phyloP scores from a whole-genome alignment of 2,113 vertebrate genomes.

The Astatoreochromis straeleni region DNA sequence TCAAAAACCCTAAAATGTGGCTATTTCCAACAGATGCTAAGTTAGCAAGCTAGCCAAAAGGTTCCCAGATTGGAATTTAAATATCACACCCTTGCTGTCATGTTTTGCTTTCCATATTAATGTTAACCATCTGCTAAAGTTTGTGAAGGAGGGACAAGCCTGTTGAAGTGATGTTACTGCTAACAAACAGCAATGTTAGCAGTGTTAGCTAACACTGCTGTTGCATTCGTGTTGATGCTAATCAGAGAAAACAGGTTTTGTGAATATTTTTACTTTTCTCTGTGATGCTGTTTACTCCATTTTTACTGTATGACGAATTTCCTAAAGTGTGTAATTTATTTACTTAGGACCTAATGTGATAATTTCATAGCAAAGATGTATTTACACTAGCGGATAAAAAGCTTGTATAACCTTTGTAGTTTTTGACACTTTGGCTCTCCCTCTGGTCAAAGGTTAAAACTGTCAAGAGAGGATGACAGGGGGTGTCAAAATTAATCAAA shows the following conservation, averaged over 20 bases:
- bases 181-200: not conserved
- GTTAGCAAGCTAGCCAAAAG: not conserved
- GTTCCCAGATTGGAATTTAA: not conserved
- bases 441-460: not conserved
- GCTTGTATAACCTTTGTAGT: not conserved
- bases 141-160: not conserved
- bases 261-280: not conserved
- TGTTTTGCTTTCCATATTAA: not conserved
- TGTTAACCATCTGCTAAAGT: not conserved
- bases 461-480: not conserved
- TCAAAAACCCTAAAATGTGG: not conserved
- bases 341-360: not conserved
- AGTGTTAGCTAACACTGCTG: not conserved
- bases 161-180: not conserved
- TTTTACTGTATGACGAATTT: not conserved
- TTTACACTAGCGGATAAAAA: not conserved
- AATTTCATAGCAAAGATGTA: not conserved
- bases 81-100: not conserved
- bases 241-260: not conserved
- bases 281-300: not conserved
- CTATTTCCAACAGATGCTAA: not conserved
- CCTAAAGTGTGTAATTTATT: not conserved
- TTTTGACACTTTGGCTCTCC: not conserved
- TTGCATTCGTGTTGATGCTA: accelerated
- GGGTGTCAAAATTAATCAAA: not conserved